Evolutionary conservation across 2,888 invertebrate genomes (phyloP).

Genomic region (Chrysodeixis includens): DNA sequence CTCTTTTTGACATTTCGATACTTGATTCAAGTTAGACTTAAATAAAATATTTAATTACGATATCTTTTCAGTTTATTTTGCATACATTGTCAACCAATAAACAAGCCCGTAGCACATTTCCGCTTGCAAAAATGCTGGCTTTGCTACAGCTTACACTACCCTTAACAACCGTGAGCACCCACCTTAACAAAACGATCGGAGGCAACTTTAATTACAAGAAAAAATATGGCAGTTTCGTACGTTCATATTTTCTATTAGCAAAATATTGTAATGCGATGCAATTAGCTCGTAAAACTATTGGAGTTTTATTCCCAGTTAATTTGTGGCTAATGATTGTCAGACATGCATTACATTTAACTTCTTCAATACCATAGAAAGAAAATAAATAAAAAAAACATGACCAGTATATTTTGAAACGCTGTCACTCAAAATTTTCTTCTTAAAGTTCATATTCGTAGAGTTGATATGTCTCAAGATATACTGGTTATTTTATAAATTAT

Average conservation of each 20-base stretch:
- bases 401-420: background rate
- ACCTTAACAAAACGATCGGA: background rate
- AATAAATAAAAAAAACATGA: background rate
- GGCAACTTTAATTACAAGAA: conserved; percentile 29
- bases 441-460: background rate
- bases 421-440: too few species aligned
- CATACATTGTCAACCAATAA: too few species aligned
- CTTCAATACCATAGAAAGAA: background rate
- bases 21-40: too few species aligned
- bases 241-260: conserved; percentile 22
- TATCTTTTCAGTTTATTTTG: too few species aligned
- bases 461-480: background rate
- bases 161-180: too few species aligned
- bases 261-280: conserved; percentile 37
- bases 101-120: too few species aligned
- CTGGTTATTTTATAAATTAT: background rate
- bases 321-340: conserved; percentile 3
- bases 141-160: too few species aligned
- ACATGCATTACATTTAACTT: background rate
- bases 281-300: conserved; percentile 23
- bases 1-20: too few species aligned
- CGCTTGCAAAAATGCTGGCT: too few species aligned
- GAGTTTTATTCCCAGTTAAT: conserved; percentile 7
- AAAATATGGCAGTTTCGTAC: conserved; percentile 32
- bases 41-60: too few species aligned